A percentile compares a stretch with the other conserved stretches of the same genome.
These are phyloP conservation scores for Uloborus diversus DNA, from an alignment of 1,140 invertebrate species.

Conservation along the genomic window DNA sequence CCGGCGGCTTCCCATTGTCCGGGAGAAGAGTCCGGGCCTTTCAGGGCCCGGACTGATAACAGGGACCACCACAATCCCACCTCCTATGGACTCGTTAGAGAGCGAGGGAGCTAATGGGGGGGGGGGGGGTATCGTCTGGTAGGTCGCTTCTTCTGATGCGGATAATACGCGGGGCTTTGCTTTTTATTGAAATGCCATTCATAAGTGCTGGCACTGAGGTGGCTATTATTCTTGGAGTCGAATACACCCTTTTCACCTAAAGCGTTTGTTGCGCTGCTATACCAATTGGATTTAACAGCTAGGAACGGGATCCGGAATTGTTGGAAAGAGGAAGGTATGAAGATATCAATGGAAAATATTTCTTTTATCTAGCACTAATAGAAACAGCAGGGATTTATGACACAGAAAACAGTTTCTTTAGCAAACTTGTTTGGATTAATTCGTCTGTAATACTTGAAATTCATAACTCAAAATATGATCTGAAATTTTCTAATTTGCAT, in stretches of 20 bases:
- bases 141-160: no score
- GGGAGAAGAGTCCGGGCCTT: constrained; percentile 18
- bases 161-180: background rate
- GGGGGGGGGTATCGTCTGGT: background rate
- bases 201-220: background rate
- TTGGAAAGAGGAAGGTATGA: no score
- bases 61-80: constrained; percentile 35
- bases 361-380: no score
- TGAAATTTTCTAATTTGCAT: no score
- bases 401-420: no score
- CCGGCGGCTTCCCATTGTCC: constrained; percentile 13
- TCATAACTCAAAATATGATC: no score
- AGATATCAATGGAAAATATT: no score
- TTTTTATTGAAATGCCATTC: background rate
- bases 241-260: background rate
- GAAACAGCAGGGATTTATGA: no score
- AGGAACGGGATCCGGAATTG: no score
- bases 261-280: background rate
- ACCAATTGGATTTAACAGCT: no score
- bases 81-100: background rate
- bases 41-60: constrained; percentile 27
- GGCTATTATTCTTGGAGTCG: background rate
- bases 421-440: no score
- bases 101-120: background rate
- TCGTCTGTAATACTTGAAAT: no score